Percentiles rank a stretch among this genome's conserved stretches.
phyloP scores from a whole-genome alignment of 2,888 invertebrate genomes.

The Synergus itoensis region DNA sequence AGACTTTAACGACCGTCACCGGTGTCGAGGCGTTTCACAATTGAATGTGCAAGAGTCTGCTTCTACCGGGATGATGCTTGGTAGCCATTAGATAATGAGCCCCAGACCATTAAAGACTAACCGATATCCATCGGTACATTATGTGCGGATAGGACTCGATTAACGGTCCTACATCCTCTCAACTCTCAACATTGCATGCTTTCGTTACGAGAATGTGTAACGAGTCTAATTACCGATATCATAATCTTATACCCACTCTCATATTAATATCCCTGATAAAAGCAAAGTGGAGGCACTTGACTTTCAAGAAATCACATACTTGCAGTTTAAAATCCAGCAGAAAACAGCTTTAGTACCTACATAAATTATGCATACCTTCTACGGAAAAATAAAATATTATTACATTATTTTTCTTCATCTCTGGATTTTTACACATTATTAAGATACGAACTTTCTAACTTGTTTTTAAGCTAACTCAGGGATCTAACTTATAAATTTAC shows the following conservation, averaged over 20 bases:
- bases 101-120: constrained; percentile 58
- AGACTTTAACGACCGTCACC: constrained; percentile 55
- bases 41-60: constrained; percentile 47
- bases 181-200: background rate
- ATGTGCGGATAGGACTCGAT: constrained; percentile 43
- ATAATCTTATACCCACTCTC: constrained; percentile 13
- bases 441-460: too few species aligned
- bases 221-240: constrained; percentile 38
- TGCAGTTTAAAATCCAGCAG: background rate
- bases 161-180: constrained; percentile 23
- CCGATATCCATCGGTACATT: constrained; percentile 61
- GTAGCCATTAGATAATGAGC: constrained; percentile 61
- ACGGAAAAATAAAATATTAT: background rate
- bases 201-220: constrained; percentile 10
- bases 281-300: constrained; percentile 8
- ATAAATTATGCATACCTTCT: background rate
- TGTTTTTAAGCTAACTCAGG: too few species aligned
- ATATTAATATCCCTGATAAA: constrained; percentile 35
- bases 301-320: constrained; percentile 4
- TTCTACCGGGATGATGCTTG: constrained; percentile 57
- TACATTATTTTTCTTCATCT: too few species aligned
- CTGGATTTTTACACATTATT: too few species aligned
- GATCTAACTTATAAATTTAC: too few species aligned
- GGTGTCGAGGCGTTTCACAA: constrained; percentile 55
- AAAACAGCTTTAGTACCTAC: constrained; percentile 1